Conservation (phyloP, 2,888 invertebrate species). For the Sesia bembeciformis region DNA sequence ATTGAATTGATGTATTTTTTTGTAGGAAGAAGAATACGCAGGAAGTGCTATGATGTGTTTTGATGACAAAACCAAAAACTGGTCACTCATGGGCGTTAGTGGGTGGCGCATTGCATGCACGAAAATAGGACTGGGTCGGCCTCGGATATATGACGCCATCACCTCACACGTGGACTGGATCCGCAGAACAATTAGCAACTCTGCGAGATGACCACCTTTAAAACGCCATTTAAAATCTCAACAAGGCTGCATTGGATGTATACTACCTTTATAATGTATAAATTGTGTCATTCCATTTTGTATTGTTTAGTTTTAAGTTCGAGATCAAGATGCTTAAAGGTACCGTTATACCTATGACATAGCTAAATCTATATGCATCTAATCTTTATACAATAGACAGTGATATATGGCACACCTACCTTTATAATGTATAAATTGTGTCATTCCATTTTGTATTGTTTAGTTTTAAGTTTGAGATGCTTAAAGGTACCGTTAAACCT, state of each 20-base stretch:
- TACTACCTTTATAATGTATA: conserved; percentile 1
- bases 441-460: conserved; percentile 9
- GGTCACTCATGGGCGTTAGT: conserved; percentile 87
- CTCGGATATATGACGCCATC: conserved; percentile 88
- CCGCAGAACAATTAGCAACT: conserved; percentile 79
- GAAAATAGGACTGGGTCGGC: conserved; percentile 83
- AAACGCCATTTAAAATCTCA: conserved; percentile 7
- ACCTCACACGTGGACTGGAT: conserved; percentile 91
- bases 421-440: conserved; percentile 3
- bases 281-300: conserved; percentile 9
- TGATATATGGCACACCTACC: too few species aligned
- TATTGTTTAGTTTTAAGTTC: conserved; percentile 9
- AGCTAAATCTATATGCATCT: too few species aligned
- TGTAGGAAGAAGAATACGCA: conserved; percentile 89
- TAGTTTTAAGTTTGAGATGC: conserved; percentile 4
- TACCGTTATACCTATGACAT: too few species aligned
- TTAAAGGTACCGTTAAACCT: background rate
- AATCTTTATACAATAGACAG: too few species aligned
- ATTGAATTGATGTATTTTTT: conserved; percentile 4
- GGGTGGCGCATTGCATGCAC: conserved; percentile 92
- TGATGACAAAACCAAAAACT: conserved; percentile 79
- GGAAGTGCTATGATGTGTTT: conserved; percentile 91
- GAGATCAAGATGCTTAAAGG: too few species aligned
- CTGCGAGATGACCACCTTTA: conserved; percentile 48
- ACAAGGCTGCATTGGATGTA: conserved; percentile 40